phyloP scores from a whole-genome alignment of 2,797 vertebrate genomes.

The Enteromius viviparus region DNA sequence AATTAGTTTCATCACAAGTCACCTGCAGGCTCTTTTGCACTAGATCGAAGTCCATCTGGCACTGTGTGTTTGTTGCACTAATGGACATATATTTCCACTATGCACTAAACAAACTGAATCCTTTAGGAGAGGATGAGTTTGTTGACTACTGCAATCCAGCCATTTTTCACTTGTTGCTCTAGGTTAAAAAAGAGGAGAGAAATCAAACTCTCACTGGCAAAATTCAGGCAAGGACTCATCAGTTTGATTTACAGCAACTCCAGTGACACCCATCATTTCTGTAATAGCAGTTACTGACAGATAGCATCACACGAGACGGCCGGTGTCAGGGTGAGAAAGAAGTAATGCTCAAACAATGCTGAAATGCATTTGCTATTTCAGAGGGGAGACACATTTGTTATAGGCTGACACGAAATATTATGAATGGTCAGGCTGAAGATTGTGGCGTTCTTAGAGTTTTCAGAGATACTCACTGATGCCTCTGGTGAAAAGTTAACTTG shows the following conservation, averaged over 20 bases:
- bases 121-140: constrained; percentile 36
- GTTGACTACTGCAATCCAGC: constrained; percentile 53
- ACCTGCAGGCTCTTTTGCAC: constrained; percentile 17
- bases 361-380: constrained; percentile 40
- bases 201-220: constrained; percentile 56
- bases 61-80: constrained; percentile 1
- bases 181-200: constrained; percentile 45
- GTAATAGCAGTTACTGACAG: constrained; percentile 59
- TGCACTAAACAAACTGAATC: constrained; percentile 27
- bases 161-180: constrained; percentile 50
- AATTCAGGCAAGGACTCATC: constrained; percentile 56
- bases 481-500: constrained; percentile 26
- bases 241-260: constrained; percentile 57
- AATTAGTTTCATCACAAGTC: neutral
- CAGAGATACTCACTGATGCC: constrained; percentile 5
- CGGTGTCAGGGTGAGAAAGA: constrained; percentile 43
- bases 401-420: constrained; percentile 48
- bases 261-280: constrained; percentile 58
- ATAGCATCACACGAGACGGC: constrained; percentile 46
- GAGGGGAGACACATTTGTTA: constrained; percentile 54
- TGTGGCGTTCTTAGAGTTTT: constrained; percentile 8
- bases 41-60: constrained; percentile 29
- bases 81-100: constrained; percentile 23
- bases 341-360: constrained; percentile 50
- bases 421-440: constrained; percentile 33